These are phyloP conservation scores for Chironomus striatipennis DNA, from an alignment of 1,140 invertebrate species.

Conservation along the genomic window DNA sequence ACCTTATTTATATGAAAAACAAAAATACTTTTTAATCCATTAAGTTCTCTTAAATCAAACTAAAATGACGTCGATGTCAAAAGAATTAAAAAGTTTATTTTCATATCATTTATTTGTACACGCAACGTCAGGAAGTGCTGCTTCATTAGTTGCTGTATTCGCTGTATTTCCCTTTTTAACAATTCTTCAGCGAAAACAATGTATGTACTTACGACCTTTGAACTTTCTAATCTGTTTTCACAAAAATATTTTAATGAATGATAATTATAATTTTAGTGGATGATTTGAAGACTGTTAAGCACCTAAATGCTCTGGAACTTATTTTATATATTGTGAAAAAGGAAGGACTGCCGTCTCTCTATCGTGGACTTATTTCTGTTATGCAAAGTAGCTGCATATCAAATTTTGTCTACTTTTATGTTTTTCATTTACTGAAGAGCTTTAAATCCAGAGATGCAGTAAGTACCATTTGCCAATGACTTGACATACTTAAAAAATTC, in stretches of 20 bases:
- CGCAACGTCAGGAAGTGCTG: not conserved
- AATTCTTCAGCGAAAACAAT: not conserved
- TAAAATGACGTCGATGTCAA: not conserved
- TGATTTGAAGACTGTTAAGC: conserved; percentile 40
- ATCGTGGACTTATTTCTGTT: conserved; percentile 73
- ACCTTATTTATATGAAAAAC: too few species aligned
- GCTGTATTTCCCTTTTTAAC: not conserved
- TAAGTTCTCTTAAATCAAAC: too few species aligned
- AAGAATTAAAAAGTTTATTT: not conserved
- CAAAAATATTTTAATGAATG: too few species aligned
- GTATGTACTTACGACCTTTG: not conserved
- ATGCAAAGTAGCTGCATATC: conserved; percentile 74
- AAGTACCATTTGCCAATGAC: too few species aligned
- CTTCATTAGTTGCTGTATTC: not conserved
- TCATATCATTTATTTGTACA: conserved; percentile 8
- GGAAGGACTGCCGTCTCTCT: conserved; percentile 65
- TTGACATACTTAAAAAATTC: too few species aligned
- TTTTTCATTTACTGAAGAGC: conserved; percentile 74
- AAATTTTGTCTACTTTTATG: conserved; percentile 90
- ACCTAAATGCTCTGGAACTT: conserved; percentile 47
- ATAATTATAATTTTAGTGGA: conserved; percentile 49
- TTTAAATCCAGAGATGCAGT: conserved; percentile 41
- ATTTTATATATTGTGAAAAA: conserved; percentile 53
- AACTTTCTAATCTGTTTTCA: too few species aligned
- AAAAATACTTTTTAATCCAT: too few species aligned